A percentile compares a stretch with the other conserved stretches of the same genome.
Conservation (phyloP, 2,888 invertebrate species). For the Hymenopus coronatus region DNA sequence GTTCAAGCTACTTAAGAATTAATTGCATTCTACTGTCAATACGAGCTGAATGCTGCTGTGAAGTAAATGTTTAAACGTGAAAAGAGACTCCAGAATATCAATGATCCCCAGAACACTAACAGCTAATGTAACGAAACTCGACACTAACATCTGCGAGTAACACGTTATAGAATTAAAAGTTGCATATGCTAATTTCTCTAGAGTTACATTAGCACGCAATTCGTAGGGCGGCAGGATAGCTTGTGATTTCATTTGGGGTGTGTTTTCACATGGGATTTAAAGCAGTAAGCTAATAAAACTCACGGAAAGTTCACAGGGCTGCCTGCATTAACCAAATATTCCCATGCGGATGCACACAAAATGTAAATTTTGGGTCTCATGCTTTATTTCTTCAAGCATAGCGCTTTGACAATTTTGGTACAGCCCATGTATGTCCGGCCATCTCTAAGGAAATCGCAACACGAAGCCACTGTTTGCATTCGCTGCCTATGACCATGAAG, state of each 20-base stretch:
- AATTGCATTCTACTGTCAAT: too few relatives aligned
- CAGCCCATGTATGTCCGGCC: too few relatives aligned
- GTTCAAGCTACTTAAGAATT: too few relatives aligned
- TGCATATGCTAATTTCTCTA: neutral
- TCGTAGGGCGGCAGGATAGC: neutral
- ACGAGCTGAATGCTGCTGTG: too few relatives aligned
- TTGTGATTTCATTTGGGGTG: neutral
- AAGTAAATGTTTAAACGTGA: too few relatives aligned
- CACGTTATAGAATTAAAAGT: neutral
- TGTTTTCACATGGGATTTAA: neutral
- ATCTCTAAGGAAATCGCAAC: too few relatives aligned
- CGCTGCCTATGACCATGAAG: too few relatives aligned
- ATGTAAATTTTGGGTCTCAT: neutral
- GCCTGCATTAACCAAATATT: neutral
- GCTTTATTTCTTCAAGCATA: neutral
- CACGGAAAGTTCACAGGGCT: neutral
- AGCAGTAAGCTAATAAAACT: neutral
- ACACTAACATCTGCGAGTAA: neutral
- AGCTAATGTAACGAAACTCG: neutral
- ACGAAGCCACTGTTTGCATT: too few relatives aligned
- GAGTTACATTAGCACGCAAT: neutral
- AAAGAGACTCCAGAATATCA: too few relatives aligned
- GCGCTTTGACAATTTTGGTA: too few relatives aligned
- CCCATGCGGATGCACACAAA: neutral
- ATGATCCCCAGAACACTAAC: too few relatives aligned